Evolutionary conservation across 1,140 invertebrate genomes (phyloP), one percentile per base, ranked within the genome.

Genomic region (Dufourea novaeangliae): DNA sequence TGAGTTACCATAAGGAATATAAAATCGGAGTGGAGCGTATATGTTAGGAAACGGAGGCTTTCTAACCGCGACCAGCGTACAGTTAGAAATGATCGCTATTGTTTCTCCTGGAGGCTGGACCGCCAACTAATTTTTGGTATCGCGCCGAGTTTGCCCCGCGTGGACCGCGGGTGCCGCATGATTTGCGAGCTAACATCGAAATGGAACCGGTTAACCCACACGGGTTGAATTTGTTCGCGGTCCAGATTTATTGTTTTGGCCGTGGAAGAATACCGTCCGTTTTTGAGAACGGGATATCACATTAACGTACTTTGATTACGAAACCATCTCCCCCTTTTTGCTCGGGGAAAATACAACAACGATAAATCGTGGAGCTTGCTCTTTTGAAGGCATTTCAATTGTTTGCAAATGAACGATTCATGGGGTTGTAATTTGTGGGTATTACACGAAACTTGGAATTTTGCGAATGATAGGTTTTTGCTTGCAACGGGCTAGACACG

Each of bases 101-200:
- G 80, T 70, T 78, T 79, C 46, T n/a, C 52, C 66, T 39, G 34
- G 44, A 57, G 44, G 68, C 69, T 39, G 80, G 67, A 79, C 80
- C 64, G 82, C 80, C 76, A 83, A 79, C 74, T 79, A 83, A 83
- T 83, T 83, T 83, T 83, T 83, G 82, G 82, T 81, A 54, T 68
- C 44, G 80, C 71, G 82, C 82, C 82, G 82, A 82, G 80, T 83
- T 78, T 71, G 57, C 69, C 37, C 20, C 69, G 70, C 27, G n/a
- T 50, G 57, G 27, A 25, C 34, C 71, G 44, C n/a, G 61, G 27
- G 37, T 70, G 27, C 52, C 11, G 27, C 76, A 37, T 73, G 71
- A 82, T 83, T 74, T 59, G 29, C 44, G 73, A 76, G 44, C 11
- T 37, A 25, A 22, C 64, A 39, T 83, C 70, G 76, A 83, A 83